Conservation (phyloP, 1,140 invertebrate species). For the Anoplophora glabripennis region DNA sequence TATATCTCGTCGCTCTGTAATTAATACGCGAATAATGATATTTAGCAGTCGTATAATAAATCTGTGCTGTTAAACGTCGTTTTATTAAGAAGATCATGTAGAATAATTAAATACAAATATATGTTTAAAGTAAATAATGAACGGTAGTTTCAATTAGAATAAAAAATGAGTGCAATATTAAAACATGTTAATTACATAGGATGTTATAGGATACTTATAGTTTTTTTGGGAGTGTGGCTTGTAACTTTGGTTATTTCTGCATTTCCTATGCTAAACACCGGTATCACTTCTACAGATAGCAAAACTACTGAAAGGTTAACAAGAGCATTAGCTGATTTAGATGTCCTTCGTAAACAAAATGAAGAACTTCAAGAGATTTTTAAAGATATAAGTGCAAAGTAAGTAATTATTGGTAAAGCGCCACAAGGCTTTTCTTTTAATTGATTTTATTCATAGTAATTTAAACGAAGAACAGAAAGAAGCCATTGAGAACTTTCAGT, state of each 20-base stretch:
- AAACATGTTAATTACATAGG: slow-evolving; percentile 40
- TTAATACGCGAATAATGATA: too few species aligned
- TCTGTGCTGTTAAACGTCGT: too few species aligned
- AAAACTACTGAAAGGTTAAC: slow-evolving; percentile 40
- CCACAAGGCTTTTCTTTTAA: background rate
- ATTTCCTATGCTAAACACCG: slow-evolving; percentile 43
- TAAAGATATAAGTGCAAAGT: slow-evolving; percentile 46
- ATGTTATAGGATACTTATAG: slow-evolving; percentile 43
- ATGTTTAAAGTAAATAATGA: too few species aligned
- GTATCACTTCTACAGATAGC: slow-evolving; percentile 33
- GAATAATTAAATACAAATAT: too few species aligned
- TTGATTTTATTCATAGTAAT: slow-evolving; percentile 34
- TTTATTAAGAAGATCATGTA: too few species aligned
- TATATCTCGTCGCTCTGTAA: too few species aligned
- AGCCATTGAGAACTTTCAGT: slow-evolving; percentile 48
- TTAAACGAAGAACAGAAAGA: slow-evolving; percentile 47
- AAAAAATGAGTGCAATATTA: slow-evolving; percentile 8
- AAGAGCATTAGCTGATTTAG: slow-evolving; percentile 43
- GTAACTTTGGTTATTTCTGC: slow-evolving; percentile 42
- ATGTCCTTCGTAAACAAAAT: slow-evolving; percentile 45
- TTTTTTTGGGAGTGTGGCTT: slow-evolving; percentile 46
- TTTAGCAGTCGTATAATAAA: too few species aligned
- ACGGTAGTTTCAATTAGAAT: background rate
- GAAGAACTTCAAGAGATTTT: slow-evolving; percentile 44
- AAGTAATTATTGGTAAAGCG: slow-evolving; percentile 1